These are phyloP conservation scores for Ophioninae sp. DNA, from an alignment of 2,888 invertebrate species.

Conservation along the genomic window DNA sequence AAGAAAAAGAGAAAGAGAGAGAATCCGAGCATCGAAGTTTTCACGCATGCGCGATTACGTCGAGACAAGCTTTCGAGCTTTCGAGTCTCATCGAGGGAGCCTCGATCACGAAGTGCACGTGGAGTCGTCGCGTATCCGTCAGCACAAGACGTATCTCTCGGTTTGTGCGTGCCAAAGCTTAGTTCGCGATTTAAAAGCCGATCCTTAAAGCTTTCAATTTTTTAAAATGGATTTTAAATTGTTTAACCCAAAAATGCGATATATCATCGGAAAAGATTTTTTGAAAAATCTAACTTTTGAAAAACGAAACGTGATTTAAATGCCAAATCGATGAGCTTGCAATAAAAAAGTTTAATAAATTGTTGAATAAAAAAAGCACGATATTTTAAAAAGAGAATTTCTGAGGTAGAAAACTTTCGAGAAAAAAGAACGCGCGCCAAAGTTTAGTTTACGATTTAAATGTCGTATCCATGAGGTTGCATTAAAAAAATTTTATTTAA, in stretches of 20 bases:
- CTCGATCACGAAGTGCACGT: conserved; percentile 70
- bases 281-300: no score
- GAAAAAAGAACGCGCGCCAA: no score
- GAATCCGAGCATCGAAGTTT: conserved; percentile 56
- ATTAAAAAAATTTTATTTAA: no score
- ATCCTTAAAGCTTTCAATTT: background rate
- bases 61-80: conserved; percentile 73
- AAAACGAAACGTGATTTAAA: no score
- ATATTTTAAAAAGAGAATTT: no score
- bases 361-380: no score
- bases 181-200: conserved; percentile 15
- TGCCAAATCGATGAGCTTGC: no score
- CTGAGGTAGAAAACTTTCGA: no score
- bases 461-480: no score
- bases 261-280: background rate
- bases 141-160: conserved; percentile 62
- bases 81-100: conserved; percentile 69
- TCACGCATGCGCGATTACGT: conserved; percentile 74
- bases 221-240: background rate
- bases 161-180: conserved; percentile 56
- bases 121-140: conserved; percentile 71
- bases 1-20: conserved; percentile 7
- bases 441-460: no score
- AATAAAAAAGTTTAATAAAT: no score
- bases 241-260: background rate